These are phyloP conservation scores for Pachypeltis micranthus DNA, from an alignment of 1,140 invertebrate genomes.

Conservation along the genomic window DNA sequence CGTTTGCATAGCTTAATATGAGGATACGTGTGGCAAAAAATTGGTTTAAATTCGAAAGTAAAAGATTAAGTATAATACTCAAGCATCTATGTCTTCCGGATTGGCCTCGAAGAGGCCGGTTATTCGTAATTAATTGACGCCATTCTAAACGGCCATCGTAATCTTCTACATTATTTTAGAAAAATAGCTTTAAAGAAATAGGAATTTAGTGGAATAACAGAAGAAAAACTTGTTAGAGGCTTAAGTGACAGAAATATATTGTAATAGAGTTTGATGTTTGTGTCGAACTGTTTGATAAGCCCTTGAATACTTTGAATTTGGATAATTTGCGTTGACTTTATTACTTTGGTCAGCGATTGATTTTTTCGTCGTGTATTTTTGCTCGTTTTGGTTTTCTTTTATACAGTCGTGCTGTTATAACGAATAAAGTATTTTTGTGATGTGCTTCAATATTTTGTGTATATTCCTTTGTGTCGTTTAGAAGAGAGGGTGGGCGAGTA, in stretches of 20 bases:
- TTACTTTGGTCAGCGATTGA: neutral
- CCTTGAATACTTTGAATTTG: neutral
- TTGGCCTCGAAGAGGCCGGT: conserved; percentile 17
- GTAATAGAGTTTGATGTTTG: conserved; percentile 10
- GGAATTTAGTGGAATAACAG: neutral
- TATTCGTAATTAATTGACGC: conserved; percentile 12
- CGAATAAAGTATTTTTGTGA: conserved; percentile 21
- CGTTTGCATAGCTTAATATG: too few relatives aligned
- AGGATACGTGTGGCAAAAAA: too few relatives aligned
- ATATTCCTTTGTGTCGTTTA: too few relatives aligned
- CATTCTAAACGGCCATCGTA: conserved; percentile 20
- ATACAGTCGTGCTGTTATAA: conserved; percentile 12
- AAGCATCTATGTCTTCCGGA: conserved; percentile 25
- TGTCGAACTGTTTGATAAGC: conserved; percentile 2
- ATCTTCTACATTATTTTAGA: conserved; percentile 15
- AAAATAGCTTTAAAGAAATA: neutral
- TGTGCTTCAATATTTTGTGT: conserved; percentile 14
- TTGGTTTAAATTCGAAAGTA: conserved; percentile 7
- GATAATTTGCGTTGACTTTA: neutral
- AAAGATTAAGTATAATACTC: conserved; percentile 19
- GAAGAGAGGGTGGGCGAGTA: too few relatives aligned
- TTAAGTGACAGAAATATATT: conserved; percentile 9
- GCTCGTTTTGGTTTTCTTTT: neutral
- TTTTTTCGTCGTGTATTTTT: conserved; percentile 11
- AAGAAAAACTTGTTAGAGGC: conserved; percentile 9